Percentiles rank a stretch among this genome's conserved stretches.
These are phyloP conservation scores for Pedionomus torquatus DNA, from an alignment of 2,113 vertebrate genomes.

Conservation along the genomic window DNA sequence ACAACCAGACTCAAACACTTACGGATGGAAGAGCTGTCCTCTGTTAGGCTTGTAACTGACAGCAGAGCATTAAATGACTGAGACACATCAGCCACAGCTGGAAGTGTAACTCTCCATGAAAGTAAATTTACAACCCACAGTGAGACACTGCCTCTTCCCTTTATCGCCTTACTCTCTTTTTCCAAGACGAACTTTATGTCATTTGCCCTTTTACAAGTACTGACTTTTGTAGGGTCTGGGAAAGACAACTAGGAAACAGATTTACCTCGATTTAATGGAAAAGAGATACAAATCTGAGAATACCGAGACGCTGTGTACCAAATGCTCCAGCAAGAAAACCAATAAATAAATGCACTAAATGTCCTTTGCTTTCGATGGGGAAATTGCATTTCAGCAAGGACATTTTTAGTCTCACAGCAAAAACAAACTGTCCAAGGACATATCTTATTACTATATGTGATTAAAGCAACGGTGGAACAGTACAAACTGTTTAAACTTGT, in stretches of 20 bases:
- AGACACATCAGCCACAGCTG: neutral
- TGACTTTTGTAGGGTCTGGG: neutral
- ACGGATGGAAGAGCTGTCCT: neutral
- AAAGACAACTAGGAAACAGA: neutral
- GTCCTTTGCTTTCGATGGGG: neutral
- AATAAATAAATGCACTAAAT: neutral
- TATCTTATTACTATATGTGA: neutral
- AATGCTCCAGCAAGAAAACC: neutral
- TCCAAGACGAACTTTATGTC: fast-evolving
- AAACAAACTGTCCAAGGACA: neutral
- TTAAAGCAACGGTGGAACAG: neutral
- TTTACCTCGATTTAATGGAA: neutral
- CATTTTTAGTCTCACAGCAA: neutral
- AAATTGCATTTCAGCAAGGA: neutral
- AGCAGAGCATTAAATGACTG: neutral
- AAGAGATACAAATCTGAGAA: neutral
- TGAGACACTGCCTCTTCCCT: neutral
- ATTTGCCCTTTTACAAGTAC: neutral
- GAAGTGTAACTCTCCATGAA: neutral
- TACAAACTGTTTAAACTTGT: neutral
- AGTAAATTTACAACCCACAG: neutral
- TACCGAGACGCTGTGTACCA: neutral
- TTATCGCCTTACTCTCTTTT: neutral
- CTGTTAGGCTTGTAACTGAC: neutral
- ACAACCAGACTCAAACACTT: neutral